These are phyloP conservation scores for Lordiphosa mommai DNA, from an alignment of 1,140 invertebrate genomes.

Conservation along the genomic window DNA sequence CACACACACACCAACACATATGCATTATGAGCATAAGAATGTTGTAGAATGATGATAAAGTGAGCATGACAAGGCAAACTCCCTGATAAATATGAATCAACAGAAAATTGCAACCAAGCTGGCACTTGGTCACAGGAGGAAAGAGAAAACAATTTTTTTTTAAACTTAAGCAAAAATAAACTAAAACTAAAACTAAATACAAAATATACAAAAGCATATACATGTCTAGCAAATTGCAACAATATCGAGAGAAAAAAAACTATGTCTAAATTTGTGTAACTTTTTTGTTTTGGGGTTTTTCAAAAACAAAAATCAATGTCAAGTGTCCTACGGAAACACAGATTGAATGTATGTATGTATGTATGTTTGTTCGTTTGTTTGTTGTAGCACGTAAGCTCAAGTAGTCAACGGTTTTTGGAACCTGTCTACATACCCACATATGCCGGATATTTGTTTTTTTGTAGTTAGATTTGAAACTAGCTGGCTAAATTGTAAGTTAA, in stretches of 20 bases:
- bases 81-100: not conserved
- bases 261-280: not conserved
- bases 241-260: conserved; percentile 4
- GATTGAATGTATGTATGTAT: conserved; percentile 19
- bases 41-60: not conserved
- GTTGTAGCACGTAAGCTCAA: conserved; percentile 17
- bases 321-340: not conserved
- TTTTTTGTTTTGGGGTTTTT: not conserved
- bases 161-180: no score
- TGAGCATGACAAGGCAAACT: not conserved
- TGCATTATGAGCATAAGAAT: not conserved
- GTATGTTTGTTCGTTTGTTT: conserved; percentile 13
- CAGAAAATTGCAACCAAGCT: conserved; percentile 44
- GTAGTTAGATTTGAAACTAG: conserved; percentile 36
- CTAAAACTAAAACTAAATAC: conserved; percentile 1
- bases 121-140: conserved; percentile 39
- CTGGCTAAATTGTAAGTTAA: conserved; percentile 26
- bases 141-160: no score
- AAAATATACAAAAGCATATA: conserved; percentile 14
- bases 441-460: conserved; percentile 24
- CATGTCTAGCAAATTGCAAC: conserved; percentile 1
- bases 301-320: not conserved
- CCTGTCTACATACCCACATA: conserved; percentile 1
- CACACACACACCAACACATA: not conserved
- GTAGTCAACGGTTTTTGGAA: no score